Evolutionary conservation across 2,113 vertebrate genomes (phyloP).

Genomic region (Tretioscincus oriximinensis): DNA sequence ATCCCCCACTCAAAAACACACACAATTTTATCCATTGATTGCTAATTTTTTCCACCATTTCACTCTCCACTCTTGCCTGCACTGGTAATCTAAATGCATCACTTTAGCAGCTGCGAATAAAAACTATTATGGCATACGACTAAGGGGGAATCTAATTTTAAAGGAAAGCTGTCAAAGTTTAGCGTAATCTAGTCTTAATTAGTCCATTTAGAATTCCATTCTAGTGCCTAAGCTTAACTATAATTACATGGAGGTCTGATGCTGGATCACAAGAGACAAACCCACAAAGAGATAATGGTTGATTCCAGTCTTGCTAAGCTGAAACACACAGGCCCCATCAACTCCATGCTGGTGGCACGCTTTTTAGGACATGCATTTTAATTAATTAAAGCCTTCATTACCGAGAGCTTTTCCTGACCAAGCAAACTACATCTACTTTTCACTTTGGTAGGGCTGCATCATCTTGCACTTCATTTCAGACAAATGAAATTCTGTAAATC

Average conservation of each 20-base stretch:
- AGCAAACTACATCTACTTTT: neutral
- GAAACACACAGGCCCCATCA: conserved; percentile 18
- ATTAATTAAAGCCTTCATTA: neutral
- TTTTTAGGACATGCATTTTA: conserved; percentile 24
- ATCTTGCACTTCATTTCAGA: neutral
- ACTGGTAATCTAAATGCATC: conserved; percentile 60
- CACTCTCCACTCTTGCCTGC: neutral
- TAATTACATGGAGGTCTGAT: conserved; percentile 52
- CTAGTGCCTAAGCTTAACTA: conserved; percentile 51
- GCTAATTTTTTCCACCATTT: conserved; percentile 39
- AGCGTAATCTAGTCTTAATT: conserved; percentile 67
- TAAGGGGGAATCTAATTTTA: conserved; percentile 64
- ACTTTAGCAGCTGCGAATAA: conserved; percentile 67
- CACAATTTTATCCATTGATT: conserved; percentile 16
- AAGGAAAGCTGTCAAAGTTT: conserved; percentile 70
- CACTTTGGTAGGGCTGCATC: neutral
- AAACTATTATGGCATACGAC: conserved; percentile 67
- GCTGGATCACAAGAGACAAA: conserved; percentile 27
- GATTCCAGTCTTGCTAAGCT: conserved; percentile 13
- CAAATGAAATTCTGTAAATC: neutral
- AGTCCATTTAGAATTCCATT: conserved; percentile 66
- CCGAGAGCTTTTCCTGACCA: conserved; percentile 5
- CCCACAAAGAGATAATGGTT: conserved; percentile 24
- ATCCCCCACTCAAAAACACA: too few relatives aligned
- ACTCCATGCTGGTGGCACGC: neutral